Evolutionary conservation across 92 coral and sea anemone genomes (phyloP), one percentile per base, ranked within the genome.

Genomic region (Virgularia gustaviana): DNA sequence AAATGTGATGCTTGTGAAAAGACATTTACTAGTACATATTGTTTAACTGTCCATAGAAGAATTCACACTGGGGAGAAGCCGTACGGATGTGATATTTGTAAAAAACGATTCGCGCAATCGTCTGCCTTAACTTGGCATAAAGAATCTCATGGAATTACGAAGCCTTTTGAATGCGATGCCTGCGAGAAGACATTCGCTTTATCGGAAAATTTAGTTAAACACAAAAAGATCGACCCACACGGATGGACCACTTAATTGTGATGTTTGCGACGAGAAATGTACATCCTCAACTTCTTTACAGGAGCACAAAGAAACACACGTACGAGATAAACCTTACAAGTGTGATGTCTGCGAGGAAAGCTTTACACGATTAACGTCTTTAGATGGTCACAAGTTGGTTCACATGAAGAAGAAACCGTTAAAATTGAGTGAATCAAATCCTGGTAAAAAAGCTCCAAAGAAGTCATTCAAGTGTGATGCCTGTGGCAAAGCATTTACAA

Each of bases 181-280:
- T 55, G 62, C 35, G 9, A 27, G 16, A 55, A 55, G n/a, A 55
- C 18, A 27, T 55, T 55, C 35, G 1, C 62, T 9, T 34, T 12
- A 55, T 27, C 32, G 1, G 32, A 37, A 34, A 55, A 55, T 20
- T 22, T 55, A 19, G 8, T 27, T 3, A 37, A 12, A 37, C 62
- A 55, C n/a, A 23, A 55, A 37, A 55, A 27, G 32, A 55, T 37
- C 9, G 35, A 55, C 62, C 27, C 62, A n/a, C 13, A 37, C 35
- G 1, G 34, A 55, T 23, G 35, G 32, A 55, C 62, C 62, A 27
- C 32, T 55, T 55, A 37, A 55, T 27, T 55, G 62, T 19, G 62
- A 55, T 55, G 35, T 55, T 15, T 55, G 62, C 62, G 32, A 55
- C 35, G 32, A 55, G 32, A 34, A 37, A 1, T 55, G 27, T 55